These are phyloP conservation scores for Harlomillsia oculata DNA, from an alignment of 1,140 invertebrate genomes.

Conservation along the genomic window DNA sequence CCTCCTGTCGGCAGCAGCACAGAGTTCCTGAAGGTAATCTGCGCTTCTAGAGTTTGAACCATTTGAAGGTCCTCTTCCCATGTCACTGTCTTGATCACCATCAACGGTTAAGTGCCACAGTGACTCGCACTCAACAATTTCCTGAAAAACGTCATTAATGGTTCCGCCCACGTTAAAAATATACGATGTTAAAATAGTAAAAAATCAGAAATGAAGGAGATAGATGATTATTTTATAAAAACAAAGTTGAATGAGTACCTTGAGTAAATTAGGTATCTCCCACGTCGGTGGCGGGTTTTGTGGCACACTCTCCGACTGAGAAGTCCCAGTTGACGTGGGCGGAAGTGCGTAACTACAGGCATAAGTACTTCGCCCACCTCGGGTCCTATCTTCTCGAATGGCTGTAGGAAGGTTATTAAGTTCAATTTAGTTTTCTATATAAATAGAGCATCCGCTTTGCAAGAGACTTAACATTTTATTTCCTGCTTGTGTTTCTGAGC, in stretches of 20 bases:
- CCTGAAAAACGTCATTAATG: no score
- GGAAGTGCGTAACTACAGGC: slow-evolving; percentile 82
- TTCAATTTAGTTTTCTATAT: no score
- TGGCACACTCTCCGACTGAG: slow-evolving; percentile 22
- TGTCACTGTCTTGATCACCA: slow-evolving; percentile 38
- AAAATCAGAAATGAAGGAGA: no score
- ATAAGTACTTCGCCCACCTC: slow-evolving; percentile 90
- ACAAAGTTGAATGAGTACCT: slow-evolving; percentile 21
- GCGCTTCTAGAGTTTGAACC: slow-evolving; percentile 54
- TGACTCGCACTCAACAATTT: slow-evolving; percentile 35
- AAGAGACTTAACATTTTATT: no score
- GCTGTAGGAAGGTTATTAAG: slow-evolving; percentile 47
- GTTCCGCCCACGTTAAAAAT: no score
- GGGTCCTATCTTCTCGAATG: slow-evolving; percentile 83
- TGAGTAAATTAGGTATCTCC: slow-evolving; percentile 37
- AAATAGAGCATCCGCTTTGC: background rate
- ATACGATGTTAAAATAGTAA: no score
- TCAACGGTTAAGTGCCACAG: slow-evolving; percentile 32
- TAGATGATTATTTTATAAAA: no score
- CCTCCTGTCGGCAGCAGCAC: slow-evolving; percentile 86
- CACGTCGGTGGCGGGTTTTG: slow-evolving; percentile 34
- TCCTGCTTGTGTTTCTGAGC: no score
- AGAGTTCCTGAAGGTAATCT: slow-evolving; percentile 76
- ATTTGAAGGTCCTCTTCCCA: slow-evolving; percentile 49
- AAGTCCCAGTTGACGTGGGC: slow-evolving; percentile 41